These are phyloP conservation scores for Stegana nigrithorax DNA, from an alignment of 2,888 invertebrate species.

Conservation along the genomic window DNA sequence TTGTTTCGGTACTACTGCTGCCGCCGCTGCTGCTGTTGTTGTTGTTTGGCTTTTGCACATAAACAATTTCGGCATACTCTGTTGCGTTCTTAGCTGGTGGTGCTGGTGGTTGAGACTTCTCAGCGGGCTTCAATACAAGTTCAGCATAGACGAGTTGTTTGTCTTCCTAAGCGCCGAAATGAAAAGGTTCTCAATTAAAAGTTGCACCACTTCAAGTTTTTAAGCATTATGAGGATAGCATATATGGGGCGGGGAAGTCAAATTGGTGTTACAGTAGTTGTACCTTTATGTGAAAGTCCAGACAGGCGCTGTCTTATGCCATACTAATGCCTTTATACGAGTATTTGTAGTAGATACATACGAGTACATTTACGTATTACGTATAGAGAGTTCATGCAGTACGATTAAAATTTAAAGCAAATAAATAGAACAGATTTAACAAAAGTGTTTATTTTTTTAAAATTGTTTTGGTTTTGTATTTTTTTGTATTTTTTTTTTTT, in stretches of 20 bases:
- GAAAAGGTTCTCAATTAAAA: neutral
- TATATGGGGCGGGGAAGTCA: no score
- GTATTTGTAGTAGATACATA: constrained; percentile 27
- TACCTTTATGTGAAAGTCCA: constrained; percentile 61
- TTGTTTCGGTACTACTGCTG: no score
- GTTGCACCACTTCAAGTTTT: no score
- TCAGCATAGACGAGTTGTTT: constrained; percentile 81
- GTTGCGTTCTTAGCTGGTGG: constrained; percentile 73
- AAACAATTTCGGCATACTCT: constrained; percentile 86
- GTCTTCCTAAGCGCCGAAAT: constrained; percentile 70
- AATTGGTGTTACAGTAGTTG: no score
- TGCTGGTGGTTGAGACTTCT: constrained; percentile 54
- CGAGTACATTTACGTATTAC: constrained; percentile 37
- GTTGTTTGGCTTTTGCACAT: constrained; percentile 66
- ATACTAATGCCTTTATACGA: constrained; percentile 53
- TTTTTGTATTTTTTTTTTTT: neutral
- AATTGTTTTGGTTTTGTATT: no score
- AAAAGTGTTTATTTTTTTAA: neutral
- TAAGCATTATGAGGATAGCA: no score
- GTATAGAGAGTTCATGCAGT: constrained; percentile 36
- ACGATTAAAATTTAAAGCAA: constrained; percentile 25
- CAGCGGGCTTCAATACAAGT: constrained; percentile 73
- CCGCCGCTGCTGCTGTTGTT: constrained; percentile 1
- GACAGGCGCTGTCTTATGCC: constrained; percentile 62
- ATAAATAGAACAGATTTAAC: constrained; percentile 12